Base-by-base conservation (phyloP, 1,140 invertebrate genomes). In the Bombus superbus region DNA sequence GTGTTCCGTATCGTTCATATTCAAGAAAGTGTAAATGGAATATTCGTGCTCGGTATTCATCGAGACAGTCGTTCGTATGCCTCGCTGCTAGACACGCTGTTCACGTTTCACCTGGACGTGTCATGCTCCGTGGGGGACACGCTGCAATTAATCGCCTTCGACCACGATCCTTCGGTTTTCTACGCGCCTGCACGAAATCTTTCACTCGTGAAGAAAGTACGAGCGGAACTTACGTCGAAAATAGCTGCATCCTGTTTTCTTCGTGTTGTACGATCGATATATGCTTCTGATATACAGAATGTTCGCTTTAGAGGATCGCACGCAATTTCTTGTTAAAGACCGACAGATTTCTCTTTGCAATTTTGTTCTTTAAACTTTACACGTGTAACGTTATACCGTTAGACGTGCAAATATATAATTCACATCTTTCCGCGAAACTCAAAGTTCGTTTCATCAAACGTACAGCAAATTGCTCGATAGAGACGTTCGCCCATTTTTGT, bases 1-100 rank as follows among this genome's bases (percentile, higher is more conserved):
- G 42, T 25, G 57, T 75, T 74, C 79, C 79, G 79, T 81, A 32
- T 59, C 81, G 81, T 83, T 83, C 81, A 66, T 83, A 83, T 83
- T 76, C 72, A 83, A 83, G 81, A 83, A 83, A 83, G 81, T 83
- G 72, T 76, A 83, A 83, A 83, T 83, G 76, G 81, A 76, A 64
- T 83, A 35, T 75, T 38, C 81, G 44, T 64, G 81, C 10, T 53
- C 59, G 81, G 57, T 35, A 38, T 82, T 75, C 71, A 62, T 73
- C 53, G 32, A 32, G 11, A n/a, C 25, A 10, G 57, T 75, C 57
- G 71, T 75, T 82, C 18, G 25, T 75, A 82, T 74, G 64, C 57
- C n/a, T 32, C 53, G 53, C 11, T 6, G 38, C 18, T n/a, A 57
- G 28, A 42, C 42, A 66, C 32, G 72, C 59, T 11, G 71, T 66